Evolutionary conservation across 35 echinoderm and acorn worm species (phyloP).

Genomic region (Lytechinus pictus): DNA sequence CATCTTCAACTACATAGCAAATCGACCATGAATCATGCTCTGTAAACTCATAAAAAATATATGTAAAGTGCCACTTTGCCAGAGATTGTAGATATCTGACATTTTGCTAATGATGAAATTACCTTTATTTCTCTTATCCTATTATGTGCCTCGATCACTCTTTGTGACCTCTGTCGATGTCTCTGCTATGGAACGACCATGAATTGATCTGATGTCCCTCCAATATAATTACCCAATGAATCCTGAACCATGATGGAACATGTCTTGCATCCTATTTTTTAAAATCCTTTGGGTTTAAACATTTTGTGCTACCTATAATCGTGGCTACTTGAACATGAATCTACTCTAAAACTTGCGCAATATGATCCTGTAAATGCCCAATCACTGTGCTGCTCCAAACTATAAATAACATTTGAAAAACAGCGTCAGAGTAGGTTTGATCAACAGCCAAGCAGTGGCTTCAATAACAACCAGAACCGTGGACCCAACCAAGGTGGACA

Average conservation of each 20-base stretch:
- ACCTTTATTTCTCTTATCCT: slow-evolving; percentile 21
- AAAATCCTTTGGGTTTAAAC: neutral
- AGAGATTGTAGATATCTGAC: neutral
- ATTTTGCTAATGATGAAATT: slow-evolving; percentile 34
- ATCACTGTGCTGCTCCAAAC: neutral
- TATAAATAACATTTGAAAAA: neutral
- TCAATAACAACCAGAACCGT: slow-evolving; percentile 40
- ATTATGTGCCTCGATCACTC: slow-evolving; percentile 22
- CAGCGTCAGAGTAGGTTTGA: slow-evolving; percentile 48
- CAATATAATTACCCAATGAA: slow-evolving; percentile 23
- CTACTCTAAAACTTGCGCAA: neutral
- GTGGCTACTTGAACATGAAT: neutral
- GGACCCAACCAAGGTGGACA: slow-evolving; percentile 36
- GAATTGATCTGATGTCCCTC: slow-evolving; percentile 42
- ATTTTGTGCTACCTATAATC: neutral
- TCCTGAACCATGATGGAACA: neutral
- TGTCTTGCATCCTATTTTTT: neutral
- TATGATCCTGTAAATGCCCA: too few relatives aligned
- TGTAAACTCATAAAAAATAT: neutral
- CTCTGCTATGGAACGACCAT: neutral
- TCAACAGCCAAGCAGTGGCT: slow-evolving; percentile 34
- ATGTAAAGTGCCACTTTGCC: slow-evolving; percentile 45
- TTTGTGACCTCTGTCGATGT: slow-evolving; percentile 17
- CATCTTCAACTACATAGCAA: slow-evolving; percentile 2
- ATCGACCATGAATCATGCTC: slow-evolving; percentile 10